Evolutionary conservation across 2,888 invertebrate species (phyloP).

Genomic region (Limnephilus rhombicus): DNA sequence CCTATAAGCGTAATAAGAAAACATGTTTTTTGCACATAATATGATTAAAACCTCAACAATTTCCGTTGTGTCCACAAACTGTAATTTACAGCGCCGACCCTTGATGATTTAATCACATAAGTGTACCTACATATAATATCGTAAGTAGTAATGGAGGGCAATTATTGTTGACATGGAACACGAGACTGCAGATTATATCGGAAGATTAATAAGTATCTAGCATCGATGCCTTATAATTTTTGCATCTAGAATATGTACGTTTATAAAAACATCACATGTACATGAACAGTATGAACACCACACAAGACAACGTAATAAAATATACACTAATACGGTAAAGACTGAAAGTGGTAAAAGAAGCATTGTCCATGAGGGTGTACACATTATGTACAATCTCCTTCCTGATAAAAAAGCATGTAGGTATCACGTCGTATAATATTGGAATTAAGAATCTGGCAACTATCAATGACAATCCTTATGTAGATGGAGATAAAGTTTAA

Average conservation of each 20-base stretch:
- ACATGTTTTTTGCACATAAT: neutral
- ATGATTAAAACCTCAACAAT: neutral
- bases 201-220: neutral
- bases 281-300: too few species aligned
- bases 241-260: neutral
- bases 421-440: too few species aligned
- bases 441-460: too few species aligned
- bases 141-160: neutral
- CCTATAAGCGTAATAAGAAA: neutral
- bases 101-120: neutral
- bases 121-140: neutral
- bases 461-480: too few species aligned
- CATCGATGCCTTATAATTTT: neutral
- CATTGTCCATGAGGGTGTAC: too few species aligned
- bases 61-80: conserved; percentile 1
- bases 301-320: too few species aligned
- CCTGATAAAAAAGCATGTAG: too few species aligned
- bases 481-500: too few species aligned
- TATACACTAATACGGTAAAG: too few species aligned
- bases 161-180: conserved; percentile 1
- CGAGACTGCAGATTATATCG: neutral
- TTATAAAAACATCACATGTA: neutral
- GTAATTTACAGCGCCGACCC: neutral
- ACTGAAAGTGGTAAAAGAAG: too few species aligned
- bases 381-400: too few species aligned